These are phyloP conservation scores for Lasioglossum zephyrum DNA, from an alignment of 2,888 invertebrate species.

Conservation along the genomic window DNA sequence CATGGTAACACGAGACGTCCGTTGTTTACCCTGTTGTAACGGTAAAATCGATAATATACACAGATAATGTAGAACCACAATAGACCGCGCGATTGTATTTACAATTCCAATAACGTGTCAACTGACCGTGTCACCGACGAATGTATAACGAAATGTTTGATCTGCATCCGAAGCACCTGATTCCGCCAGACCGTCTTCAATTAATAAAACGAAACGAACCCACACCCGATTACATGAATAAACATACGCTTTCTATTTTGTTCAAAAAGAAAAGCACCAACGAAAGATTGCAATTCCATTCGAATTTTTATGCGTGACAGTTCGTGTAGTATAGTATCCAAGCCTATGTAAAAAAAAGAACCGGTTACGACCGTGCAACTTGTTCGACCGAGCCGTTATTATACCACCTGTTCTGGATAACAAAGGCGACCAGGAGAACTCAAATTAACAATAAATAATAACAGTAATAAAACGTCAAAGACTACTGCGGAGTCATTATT, in stretches of 20 bases:
- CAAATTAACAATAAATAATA: slow-evolving; percentile 79
- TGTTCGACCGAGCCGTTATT: slow-evolving; percentile 71
- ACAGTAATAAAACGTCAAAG: slow-evolving; percentile 77
- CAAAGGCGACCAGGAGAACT: slow-evolving; percentile 55
- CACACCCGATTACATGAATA: background rate
- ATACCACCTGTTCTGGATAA: slow-evolving; percentile 62
- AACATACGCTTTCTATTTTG: background rate
- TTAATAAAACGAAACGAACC: background rate
- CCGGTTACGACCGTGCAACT: slow-evolving; percentile 49
- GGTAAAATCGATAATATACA: slow-evolving; percentile 7
- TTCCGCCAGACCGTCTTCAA: background rate
- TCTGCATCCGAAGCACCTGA: slow-evolving; percentile 4
- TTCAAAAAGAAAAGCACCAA: background rate
- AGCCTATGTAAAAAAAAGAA: slow-evolving; percentile 38
- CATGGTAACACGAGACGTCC: background rate
- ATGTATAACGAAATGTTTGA: background rate
- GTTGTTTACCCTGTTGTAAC: slow-evolving; percentile 15
- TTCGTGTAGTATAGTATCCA: background rate
- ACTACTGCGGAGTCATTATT: slow-evolving; percentile 76
- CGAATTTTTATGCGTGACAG: background rate
- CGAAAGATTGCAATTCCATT: background rate
- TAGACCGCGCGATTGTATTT: background rate
- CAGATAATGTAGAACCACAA: background rate
- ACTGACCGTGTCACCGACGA: background rate
- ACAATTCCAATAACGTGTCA: background rate